These are phyloP conservation scores for Myiagra hebetior DNA, from an alignment of 2,113 vertebrate species.

Conservation along the genomic window DNA sequence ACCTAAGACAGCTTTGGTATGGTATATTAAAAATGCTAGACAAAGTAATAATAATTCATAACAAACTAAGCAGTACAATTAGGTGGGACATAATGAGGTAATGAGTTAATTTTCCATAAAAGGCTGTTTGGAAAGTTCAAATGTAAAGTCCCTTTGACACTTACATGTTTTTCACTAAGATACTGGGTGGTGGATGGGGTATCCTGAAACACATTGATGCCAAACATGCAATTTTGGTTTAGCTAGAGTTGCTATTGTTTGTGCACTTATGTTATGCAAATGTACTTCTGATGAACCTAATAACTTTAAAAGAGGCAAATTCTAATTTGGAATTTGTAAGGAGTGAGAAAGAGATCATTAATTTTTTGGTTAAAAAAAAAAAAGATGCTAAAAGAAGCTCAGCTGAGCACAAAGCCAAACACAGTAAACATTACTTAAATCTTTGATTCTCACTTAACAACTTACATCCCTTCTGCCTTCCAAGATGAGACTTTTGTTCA, in stretches of 20 bases:
- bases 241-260: not conserved
- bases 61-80: not conserved
- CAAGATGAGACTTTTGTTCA: not conserved
- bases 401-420: not conserved
- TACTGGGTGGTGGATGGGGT: not conserved
- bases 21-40: not conserved
- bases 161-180: not conserved
- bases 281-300: not conserved
- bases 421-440: not conserved
- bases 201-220: not conserved
- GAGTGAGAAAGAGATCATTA: not conserved
- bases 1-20: slow-evolving; percentile 32
- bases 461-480: not conserved
- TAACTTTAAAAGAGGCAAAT: not conserved
- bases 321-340: not conserved
- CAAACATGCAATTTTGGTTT: not conserved
- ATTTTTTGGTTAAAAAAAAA: not conserved
- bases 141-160: not conserved
- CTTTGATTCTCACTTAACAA: not conserved
- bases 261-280: not conserved
- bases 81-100: not conserved
- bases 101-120: not conserved
- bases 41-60: not conserved
- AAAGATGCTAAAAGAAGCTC: not conserved
- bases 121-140: not conserved